Percentiles rank a stretch among this genome's conserved stretches.
These are phyloP conservation scores for Anseranas semipalmata DNA, from an alignment of 2,113 vertebrate genomes.

Conservation along the genomic window DNA sequence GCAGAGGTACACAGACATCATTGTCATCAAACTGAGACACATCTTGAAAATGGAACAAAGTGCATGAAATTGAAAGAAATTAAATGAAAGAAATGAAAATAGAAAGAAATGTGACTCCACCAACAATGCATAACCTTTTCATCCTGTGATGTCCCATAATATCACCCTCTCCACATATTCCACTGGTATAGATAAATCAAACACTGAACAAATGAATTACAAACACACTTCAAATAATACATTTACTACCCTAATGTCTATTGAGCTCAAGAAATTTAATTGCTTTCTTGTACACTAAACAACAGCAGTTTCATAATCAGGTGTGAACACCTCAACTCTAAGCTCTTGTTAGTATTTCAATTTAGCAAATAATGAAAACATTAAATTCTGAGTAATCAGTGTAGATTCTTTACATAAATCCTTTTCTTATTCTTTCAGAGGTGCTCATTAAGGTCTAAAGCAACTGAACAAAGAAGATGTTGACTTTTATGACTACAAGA, in stretches of 20 bases:
- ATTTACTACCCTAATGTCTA: background rate
- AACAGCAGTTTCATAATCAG: background rate
- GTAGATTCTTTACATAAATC: background rate
- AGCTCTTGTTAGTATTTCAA: background rate
- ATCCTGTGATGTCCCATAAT: background rate
- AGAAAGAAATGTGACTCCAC: background rate
- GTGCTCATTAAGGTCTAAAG: background rate
- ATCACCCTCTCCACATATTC: background rate
- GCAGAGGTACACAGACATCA: background rate
- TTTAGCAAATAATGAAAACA: background rate
- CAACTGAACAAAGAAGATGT: background rate
- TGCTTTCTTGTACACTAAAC: background rate
- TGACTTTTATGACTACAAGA: background rate
- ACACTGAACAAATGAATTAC: background rate
- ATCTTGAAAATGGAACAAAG: background rate
- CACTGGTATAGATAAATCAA: background rate
- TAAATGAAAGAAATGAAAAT: background rate
- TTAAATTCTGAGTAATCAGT: background rate
- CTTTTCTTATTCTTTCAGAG: background rate
- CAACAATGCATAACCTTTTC: background rate
- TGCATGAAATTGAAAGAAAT: background rate
- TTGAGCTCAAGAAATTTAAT: background rate
- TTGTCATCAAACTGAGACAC: background rate
- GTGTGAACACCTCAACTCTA: background rate
- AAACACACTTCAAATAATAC: background rate